These are phyloP conservation scores for Grammomys dolichurus DNA, from an alignment of 2,113 vertebrate genomes.

Conservation along the genomic window DNA sequence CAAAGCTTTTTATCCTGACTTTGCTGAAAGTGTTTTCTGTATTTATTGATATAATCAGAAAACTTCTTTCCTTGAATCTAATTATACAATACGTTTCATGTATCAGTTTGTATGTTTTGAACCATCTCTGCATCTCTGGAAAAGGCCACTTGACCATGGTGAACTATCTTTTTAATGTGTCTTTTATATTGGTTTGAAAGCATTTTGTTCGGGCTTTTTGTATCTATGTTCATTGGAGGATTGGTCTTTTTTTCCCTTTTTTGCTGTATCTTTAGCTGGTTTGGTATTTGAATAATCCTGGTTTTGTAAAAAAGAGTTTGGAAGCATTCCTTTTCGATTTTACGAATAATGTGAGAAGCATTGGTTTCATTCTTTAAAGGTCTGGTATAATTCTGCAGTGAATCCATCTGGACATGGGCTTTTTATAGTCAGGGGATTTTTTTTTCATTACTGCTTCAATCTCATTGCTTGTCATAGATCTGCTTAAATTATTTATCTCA, in stretches of 20 bases:
- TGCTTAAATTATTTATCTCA: background rate
- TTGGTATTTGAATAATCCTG: constrained; percentile 18
- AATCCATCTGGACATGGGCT: constrained; percentile 8
- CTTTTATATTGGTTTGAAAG: background rate
- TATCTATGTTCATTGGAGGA: background rate
- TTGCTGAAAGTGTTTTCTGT: background rate
- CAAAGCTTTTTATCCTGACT: background rate
- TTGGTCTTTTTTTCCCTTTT: background rate
- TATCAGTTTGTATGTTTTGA: background rate
- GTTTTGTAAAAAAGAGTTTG: constrained; percentile 2
- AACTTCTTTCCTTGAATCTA: background rate
- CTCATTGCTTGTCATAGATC: background rate
- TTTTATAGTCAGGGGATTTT: background rate
- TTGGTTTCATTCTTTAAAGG: constrained; percentile 14
- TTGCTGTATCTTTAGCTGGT: background rate
- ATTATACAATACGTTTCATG: background rate
- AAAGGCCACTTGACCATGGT: background rate
- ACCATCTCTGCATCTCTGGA: background rate
- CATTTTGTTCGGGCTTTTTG: background rate
- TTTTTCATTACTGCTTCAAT: background rate
- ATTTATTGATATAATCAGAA: background rate
- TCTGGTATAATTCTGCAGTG: constrained; percentile 25
- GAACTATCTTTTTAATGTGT: background rate
- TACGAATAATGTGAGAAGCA: constrained; percentile 23
- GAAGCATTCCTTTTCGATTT: background rate